Evolutionary conservation across 2,888 invertebrate genomes (phyloP).

Genomic region (Glyphotaelius pellucidus): DNA sequence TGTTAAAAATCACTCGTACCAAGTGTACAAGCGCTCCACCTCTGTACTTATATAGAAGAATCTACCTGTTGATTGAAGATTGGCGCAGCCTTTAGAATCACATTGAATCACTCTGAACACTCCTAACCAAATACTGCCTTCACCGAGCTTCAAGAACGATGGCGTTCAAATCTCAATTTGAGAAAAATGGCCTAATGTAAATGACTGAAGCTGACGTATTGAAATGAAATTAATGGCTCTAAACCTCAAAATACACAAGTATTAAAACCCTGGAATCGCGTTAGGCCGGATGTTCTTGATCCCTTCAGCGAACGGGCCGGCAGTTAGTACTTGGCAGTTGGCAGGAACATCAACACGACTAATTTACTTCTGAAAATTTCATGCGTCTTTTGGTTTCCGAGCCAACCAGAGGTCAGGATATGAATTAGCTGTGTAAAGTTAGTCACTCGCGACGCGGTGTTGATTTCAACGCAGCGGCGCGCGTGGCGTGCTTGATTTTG

Average conservation of each 20-base stretch:
- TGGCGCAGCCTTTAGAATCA: too few relatives aligned
- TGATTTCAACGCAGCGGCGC: neutral
- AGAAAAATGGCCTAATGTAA: too few relatives aligned
- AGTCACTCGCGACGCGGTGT: slow-evolving; percentile 43
- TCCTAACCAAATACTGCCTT: too few relatives aligned
- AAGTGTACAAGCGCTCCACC: too few relatives aligned
- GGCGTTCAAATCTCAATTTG: too few relatives aligned
- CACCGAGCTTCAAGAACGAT: too few relatives aligned
- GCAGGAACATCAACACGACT: neutral
- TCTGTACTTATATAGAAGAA: too few relatives aligned
- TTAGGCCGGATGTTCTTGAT: slow-evolving; percentile 11
- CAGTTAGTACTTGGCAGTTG: neutral
- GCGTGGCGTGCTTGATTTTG: neutral
- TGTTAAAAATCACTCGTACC: too few relatives aligned
- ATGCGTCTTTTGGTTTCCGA: neutral
- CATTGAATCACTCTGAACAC: too few relatives aligned
- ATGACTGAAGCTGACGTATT: too few relatives aligned
- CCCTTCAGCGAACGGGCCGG: slow-evolving; percentile 17
- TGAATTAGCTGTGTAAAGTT: slow-evolving; percentile 44
- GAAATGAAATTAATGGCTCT: neutral
- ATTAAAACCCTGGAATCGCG: neutral
- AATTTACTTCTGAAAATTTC: slow-evolving; percentile 16
- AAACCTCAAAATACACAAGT: neutral
- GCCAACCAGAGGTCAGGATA: slow-evolving; percentile 45
- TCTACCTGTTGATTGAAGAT: too few relatives aligned